Conservation (phyloP, 2,888 invertebrate genomes). For the Pachydiplax longipennis region DNA sequence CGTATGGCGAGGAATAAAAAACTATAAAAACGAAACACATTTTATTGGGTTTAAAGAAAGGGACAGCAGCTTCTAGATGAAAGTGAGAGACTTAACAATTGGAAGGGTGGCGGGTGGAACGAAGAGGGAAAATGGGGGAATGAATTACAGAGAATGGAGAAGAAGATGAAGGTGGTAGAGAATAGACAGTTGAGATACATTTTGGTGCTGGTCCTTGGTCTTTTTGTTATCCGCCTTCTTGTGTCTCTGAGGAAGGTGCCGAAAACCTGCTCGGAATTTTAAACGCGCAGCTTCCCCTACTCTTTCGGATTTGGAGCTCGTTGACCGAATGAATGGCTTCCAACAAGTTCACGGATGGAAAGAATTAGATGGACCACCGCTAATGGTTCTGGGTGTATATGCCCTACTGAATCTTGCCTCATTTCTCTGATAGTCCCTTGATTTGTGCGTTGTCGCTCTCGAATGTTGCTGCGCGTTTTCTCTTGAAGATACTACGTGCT, state of each 20-base stretch:
- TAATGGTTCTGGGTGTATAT: background rate
- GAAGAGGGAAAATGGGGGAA: background rate
- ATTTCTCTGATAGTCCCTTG: no score
- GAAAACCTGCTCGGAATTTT: conserved; percentile 8
- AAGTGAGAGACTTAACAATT: background rate
- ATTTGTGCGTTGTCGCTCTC: no score
- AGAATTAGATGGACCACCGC: background rate
- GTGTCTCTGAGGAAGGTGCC: background rate
- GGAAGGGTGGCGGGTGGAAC: background rate
- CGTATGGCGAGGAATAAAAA: background rate
- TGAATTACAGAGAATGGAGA: background rate
- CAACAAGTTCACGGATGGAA: background rate
- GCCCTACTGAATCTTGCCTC: no score
- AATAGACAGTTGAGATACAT: background rate
- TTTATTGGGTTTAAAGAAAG: background rate
- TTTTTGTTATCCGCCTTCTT: background rate
- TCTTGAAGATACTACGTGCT: no score
- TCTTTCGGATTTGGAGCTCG: background rate
- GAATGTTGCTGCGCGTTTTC: no score
- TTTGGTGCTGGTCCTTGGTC: background rate
- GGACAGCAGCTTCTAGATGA: background rate
- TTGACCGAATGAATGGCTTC: background rate
- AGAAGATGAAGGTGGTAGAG: background rate
- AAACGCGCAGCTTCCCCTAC: background rate
- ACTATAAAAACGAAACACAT: background rate